A percentile compares a stretch with the other conserved stretches of the same genome.
These are phyloP conservation scores for Falco concolor DNA, from an alignment of 2,797 vertebrate species.

Conservation along the genomic window DNA sequence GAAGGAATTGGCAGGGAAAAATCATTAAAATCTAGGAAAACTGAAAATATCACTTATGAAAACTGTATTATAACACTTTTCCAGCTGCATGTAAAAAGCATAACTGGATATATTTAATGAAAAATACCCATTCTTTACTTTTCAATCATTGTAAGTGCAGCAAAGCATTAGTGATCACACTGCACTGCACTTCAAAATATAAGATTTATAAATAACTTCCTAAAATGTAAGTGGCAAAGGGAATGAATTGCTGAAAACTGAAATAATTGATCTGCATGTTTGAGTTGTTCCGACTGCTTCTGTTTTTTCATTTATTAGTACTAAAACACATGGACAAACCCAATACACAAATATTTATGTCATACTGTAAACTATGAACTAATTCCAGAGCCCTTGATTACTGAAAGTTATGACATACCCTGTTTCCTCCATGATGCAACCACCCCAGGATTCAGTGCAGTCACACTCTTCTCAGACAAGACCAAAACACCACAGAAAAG, in stretches of 20 bases:
- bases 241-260: not conserved
- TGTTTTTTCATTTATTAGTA: not conserved
- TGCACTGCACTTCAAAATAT: not conserved
- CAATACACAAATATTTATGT: not conserved
- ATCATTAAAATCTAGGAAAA: not conserved
- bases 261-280: not conserved
- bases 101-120: not conserved
- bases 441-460: conserved; percentile 88
- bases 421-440: conserved; percentile 98
- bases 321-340: not conserved
- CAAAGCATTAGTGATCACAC: not conserved
- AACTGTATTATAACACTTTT: not conserved
- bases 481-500: conserved; percentile 37
- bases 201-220: not conserved
- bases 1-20: not conserved
- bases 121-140: not conserved
- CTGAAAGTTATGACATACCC: conserved; percentile 78
- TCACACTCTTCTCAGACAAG: conserved; percentile 88
- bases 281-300: not conserved
- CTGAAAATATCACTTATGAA: not conserved
- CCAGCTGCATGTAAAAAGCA: not conserved
- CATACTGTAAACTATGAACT: not conserved
- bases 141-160: not conserved
- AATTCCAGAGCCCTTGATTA: not conserved
- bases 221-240: not conserved